Percentiles rank a stretch among this genome's conserved stretches.
These are phyloP conservation scores for Drosophila kohkoa DNA, from an alignment of 1,140 invertebrate genomes.

Conservation along the genomic window DNA sequence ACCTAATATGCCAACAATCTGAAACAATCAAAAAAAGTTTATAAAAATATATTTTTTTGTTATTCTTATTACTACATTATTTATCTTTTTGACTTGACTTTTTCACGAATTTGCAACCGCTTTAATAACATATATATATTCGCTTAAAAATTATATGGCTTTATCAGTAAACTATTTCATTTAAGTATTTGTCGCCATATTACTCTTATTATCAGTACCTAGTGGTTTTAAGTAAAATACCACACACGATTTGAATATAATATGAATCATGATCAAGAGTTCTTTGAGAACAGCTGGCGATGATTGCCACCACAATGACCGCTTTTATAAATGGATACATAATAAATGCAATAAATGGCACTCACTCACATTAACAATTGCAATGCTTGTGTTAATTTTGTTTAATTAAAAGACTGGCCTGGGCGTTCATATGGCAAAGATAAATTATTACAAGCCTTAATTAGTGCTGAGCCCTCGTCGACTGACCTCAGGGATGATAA, in stretches of 20 bases:
- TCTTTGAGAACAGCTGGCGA: not conserved
- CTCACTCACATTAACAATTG: constrained; percentile 17
- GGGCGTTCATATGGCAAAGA: constrained; percentile 62
- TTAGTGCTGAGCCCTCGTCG: constrained; percentile 51
- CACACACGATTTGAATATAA: not conserved
- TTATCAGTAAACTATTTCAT: no score
- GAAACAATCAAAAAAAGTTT: constrained; percentile 13
- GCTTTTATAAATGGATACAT: not conserved
- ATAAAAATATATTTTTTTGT: no score
- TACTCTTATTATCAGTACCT: no score
- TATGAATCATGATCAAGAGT: not conserved
- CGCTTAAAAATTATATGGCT: no score
- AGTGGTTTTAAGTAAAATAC: no score
- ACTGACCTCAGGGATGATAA: constrained; percentile 65
- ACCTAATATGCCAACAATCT: constrained; percentile 88
- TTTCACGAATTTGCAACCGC: no score
- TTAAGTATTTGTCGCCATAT: no score
- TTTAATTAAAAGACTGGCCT: constrained; percentile 60
- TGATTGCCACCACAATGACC: not conserved
- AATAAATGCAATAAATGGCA: constrained; percentile 11
- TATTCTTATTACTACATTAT: no score
- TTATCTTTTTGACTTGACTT: no score
- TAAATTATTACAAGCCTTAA: constrained; percentile 60
- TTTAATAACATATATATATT: no score
- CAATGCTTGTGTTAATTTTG: constrained; percentile 10